A percentile compares a stretch with the other conserved stretches of the same genome.
phyloP scores from a whole-genome alignment of 2,113 vertebrate species.

The Dipodomys ordii region DNA sequence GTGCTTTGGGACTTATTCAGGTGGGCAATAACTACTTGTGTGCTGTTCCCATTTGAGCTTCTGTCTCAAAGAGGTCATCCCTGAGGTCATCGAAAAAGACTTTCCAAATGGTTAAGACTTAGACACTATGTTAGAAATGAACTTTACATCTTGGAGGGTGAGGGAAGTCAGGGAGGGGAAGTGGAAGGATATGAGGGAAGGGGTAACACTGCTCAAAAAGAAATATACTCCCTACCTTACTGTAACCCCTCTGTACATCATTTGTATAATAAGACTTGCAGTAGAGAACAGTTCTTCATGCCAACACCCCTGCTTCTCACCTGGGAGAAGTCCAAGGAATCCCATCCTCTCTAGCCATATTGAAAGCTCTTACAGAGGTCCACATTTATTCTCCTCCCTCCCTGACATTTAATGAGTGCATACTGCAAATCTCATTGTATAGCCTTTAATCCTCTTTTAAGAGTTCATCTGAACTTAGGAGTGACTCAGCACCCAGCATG shows the following conservation, averaged over 20 bases:
- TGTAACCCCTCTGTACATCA: too few species aligned
- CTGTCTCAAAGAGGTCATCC: constrained; percentile 33
- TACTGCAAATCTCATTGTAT: neutral
- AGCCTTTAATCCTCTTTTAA: neutral
- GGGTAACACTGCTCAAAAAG: too few species aligned
- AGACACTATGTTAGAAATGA: too few species aligned
- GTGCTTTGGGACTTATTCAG: constrained; percentile 8
- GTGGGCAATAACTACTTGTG: neutral
- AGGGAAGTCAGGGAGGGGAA: too few species aligned
- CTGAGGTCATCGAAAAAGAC: constrained; percentile 43
- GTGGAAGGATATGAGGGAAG: too few species aligned
- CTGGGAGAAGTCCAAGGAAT: neutral
- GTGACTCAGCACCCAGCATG: neutral
- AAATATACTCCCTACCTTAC: too few species aligned
- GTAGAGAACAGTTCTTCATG: neutral
- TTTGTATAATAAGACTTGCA: neutral
- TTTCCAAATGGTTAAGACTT: constrained; percentile 24
- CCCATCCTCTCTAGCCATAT: neutral
- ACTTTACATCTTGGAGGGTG: too few species aligned
- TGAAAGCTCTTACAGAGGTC: neutral
- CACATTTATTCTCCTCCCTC: neutral
- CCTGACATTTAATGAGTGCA: neutral
- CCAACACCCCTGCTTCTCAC: neutral
- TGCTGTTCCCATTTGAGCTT: neutral
- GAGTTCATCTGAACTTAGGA: too few species aligned